Evolutionary conservation across 2,797 vertebrate genomes (phyloP), one percentile per base, ranked within the genome.

Genomic region (Heteromormyrus szaboi): DNA sequence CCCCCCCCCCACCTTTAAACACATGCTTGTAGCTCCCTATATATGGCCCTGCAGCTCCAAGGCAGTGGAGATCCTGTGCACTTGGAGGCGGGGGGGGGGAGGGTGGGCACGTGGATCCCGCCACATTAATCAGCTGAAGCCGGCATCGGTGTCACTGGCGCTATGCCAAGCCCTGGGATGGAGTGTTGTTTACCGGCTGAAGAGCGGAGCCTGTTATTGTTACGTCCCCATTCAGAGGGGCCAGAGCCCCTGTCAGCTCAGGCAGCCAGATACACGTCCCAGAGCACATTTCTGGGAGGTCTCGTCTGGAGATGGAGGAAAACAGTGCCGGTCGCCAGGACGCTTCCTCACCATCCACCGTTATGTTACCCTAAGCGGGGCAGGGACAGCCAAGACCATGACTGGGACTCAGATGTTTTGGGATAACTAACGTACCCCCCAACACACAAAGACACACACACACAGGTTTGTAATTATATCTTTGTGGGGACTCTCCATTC

Each of bases 211-310:
- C 76, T 92, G 91, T 90, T 90, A 88, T 91, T 88, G 9, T 89
- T 88, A 87, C 87, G 88, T 91, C 90, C 87, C 90, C 87, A 90
- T 92, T 93, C 93, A 94, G 93, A 93, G 89, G 90, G 53, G 87
- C 89, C 86, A 22, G 19, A 29, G 56, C 88, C 85, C 85, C 79
- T 81, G 37, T 90, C 62, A 87, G 88, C 89, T 68, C 79, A 88
- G 72, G 37, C 88, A 72, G 89, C 72, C 89, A 89, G 87, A n/a
- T 72, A 88, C 89, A 81, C n/a, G 25, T 88, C 76, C 85, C 76
- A 65, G 89, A 88, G 88, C 89, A 89, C 88, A 9, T 59, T 86
- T 50, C 41, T 54, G 54, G 56, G 83, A 51, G 44, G 65, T 22
- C 50, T 84, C 54, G 41, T 85, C 88, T 88, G 88, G 87, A 85